phyloP scores from a whole-genome alignment of 2,113 vertebrate genomes.

The Candoia aspera region DNA sequence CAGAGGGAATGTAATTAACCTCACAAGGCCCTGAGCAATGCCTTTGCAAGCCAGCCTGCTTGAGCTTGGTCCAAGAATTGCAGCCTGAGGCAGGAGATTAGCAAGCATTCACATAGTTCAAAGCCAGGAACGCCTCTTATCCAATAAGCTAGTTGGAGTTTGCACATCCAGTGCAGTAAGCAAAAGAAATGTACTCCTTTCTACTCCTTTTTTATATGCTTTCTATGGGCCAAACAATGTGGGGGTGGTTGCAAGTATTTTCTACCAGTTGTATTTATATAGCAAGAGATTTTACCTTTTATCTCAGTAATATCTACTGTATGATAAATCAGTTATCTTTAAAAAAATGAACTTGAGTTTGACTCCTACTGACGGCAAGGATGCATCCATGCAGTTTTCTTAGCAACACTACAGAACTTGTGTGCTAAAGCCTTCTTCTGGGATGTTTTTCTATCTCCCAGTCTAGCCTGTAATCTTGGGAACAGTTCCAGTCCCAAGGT shows the following conservation, averaged over 20 bases:
- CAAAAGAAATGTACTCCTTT: neutral
- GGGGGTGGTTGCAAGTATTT: neutral
- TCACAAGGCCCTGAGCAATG: slow-evolving; percentile 6
- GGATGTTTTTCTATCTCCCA: neutral
- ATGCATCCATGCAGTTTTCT: neutral
- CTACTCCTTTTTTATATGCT: neutral
- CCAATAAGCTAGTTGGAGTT: neutral
- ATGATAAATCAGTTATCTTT: neutral
- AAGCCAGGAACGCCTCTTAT: neutral
- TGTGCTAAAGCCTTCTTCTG: neutral
- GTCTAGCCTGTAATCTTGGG: neutral
- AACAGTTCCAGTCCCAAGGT: neutral
- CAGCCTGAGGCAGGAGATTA: slow-evolving; percentile 1
- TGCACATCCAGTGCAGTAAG: too few species aligned
- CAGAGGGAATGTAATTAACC: slow-evolving; percentile 14
- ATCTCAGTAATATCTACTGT: neutral
- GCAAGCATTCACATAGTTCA: neutral
- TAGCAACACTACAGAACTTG: neutral
- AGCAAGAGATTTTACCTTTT: neutral
- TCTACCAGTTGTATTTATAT: neutral
- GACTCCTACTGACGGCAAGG: neutral
- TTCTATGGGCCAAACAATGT: neutral
- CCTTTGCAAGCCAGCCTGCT: neutral
- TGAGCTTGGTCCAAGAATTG: neutral
- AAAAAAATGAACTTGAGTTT: neutral